These are phyloP conservation scores for Mesembrinibis cayennensis DNA, from an alignment of 2,113 vertebrate species.

Conservation along the genomic window DNA sequence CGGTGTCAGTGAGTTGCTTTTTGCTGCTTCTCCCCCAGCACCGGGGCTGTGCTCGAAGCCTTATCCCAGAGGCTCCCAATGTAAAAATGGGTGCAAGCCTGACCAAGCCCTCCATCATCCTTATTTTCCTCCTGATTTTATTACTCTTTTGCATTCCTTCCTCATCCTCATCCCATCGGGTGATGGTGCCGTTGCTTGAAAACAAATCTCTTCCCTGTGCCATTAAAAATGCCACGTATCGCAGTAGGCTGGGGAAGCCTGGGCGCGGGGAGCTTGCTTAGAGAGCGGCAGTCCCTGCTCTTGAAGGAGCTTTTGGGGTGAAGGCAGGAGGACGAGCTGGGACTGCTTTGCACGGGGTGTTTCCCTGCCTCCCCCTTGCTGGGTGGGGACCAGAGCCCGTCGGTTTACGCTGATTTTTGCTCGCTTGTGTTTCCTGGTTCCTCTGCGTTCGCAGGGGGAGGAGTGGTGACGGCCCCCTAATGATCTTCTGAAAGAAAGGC, in stretches of 20 bases:
- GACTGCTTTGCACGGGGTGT: accelerated
- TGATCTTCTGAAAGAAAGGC: background rate
- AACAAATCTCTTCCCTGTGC: background rate
- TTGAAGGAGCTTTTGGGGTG: background rate
- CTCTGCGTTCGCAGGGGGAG: background rate
- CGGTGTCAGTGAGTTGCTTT: background rate
- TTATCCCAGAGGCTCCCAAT: accelerated
- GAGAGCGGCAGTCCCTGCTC: accelerated
- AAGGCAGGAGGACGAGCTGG: accelerated
- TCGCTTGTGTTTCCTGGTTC: background rate
- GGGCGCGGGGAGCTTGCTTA: accelerated
- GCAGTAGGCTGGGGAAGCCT: accelerated
- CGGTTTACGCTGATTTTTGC: background rate
- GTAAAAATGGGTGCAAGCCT: background rate
- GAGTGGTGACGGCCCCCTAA: accelerated
- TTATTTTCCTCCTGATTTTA: background rate
- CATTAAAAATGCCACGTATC: accelerated
- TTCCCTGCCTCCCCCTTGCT: background rate
- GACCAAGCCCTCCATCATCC: accelerated
- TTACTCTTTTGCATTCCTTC: background rate
- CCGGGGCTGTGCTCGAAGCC: background rate
- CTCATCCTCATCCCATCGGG: background rate
- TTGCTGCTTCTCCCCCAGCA: background rate
- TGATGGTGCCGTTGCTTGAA: accelerated
- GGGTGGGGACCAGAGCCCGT: background rate